A percentile compares a stretch with the other conserved stretches of the same genome.
Evolutionary conservation across 1,140 invertebrate genomes (phyloP).

Genomic region (Eufriesea mexicana): DNA sequence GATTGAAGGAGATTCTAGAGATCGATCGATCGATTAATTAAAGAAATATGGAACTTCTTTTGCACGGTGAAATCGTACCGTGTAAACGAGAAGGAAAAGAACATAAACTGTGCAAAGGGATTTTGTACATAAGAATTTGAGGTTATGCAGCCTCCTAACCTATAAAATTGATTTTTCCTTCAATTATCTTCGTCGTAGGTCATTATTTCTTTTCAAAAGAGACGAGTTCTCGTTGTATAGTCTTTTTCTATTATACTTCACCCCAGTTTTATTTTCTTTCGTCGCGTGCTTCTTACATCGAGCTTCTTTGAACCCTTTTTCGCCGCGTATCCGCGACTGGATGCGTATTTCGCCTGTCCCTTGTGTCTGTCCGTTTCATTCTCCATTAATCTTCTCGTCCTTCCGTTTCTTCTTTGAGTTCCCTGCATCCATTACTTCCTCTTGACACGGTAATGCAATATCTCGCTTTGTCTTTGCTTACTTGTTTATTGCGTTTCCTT

Average conservation of each 20-base stretch:
- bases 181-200: background rate
- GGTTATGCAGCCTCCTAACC: too few relatives aligned
- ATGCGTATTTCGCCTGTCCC: conserved; percentile 22
- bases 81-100: too few relatives aligned
- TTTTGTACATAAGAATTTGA: too few relatives aligned
- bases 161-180: background rate
- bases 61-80: too few relatives aligned
- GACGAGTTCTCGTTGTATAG: background rate
- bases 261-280: background rate
- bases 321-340: background rate
- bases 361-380: conserved; percentile 30
- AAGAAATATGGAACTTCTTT: too few relatives aligned
- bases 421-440: conserved; percentile 33
- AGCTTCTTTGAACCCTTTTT: background rate
- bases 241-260: background rate
- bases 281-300: background rate
- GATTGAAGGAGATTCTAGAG: too few relatives aligned
- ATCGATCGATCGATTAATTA: too few relatives aligned
- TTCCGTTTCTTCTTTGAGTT: conserved; percentile 37
- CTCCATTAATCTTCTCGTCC: conserved; percentile 38
- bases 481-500: conserved; percentile 24
- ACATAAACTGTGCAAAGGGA: too few relatives aligned
- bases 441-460: conserved; percentile 39
- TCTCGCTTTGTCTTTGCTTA: conserved; percentile 25
- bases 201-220: background rate